phyloP scores from a whole-genome alignment of 2,113 vertebrate genomes.

The Chlorodrepanis virens region DNA sequence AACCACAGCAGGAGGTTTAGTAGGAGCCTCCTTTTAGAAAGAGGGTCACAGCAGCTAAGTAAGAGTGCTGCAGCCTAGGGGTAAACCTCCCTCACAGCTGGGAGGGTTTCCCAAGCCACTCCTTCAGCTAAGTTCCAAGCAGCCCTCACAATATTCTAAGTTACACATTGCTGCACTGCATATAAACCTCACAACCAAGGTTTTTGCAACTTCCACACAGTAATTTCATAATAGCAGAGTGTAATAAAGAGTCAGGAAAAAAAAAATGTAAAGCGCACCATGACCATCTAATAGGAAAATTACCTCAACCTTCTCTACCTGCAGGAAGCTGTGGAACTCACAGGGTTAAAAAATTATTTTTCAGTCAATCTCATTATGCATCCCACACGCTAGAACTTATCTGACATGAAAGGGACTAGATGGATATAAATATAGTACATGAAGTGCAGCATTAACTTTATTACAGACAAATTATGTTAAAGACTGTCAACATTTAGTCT shows the following conservation, averaged over 20 bases:
- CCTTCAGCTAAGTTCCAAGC: background rate
- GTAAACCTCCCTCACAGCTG: background rate
- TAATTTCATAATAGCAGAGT: background rate
- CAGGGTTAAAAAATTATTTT: slow-evolving; percentile 29
- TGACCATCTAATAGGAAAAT: background rate
- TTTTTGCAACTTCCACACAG: background rate
- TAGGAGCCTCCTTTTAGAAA: background rate
- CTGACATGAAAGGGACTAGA: slow-evolving; percentile 28
- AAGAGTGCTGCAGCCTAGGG: rapidly evolving
- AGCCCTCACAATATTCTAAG: background rate
- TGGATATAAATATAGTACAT: slow-evolving; percentile 27
- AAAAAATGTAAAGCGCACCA: background rate
- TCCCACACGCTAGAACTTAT: slow-evolving; percentile 21
- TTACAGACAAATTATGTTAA: slow-evolving; percentile 21
- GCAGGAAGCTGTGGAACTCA: background rate
- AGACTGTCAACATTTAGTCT: slow-evolving; percentile 40
- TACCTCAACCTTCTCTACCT: background rate
- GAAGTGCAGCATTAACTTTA: slow-evolving; percentile 53
- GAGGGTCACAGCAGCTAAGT: background rate
- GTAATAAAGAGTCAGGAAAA: background rate
- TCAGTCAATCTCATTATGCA: background rate
- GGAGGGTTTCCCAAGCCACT: background rate
- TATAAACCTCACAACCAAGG: background rate
- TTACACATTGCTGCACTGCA: background rate
- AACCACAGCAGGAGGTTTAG: background rate